Base-by-base conservation (phyloP, 2,113 vertebrate species). In the Polypterus bichir region DNA sequence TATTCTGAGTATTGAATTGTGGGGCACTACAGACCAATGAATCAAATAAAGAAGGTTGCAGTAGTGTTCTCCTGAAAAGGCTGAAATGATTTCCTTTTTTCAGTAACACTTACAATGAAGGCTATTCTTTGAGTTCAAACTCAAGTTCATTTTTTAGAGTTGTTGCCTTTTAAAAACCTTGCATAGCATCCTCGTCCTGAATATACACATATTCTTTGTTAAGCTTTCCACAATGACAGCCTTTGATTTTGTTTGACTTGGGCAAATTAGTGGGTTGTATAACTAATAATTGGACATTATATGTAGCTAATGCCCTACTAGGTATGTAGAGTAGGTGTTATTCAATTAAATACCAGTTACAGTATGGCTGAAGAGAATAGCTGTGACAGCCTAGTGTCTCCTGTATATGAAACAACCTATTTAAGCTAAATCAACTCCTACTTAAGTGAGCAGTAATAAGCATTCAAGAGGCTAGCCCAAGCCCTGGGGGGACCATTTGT, bases 351-450 rank as follows among this genome's bases (percentile, higher is more conserved):
- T 75, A 68, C 75, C 68, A 69, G 79, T 86, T 86, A 84, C 79
- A 80, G 79, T 73, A 80, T 79, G 63, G 74, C 78, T 82, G 76
- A 73, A 68, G 83, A 82, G 79, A 87, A 78, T 68, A 69, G 78
- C 71, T 65, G 77, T 81, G 81, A 81, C 89, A 87, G 82, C 71
- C 60, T 74, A 71, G 60, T 84, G 79, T 86, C 82, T 87, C 79
- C 75, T 83, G 87, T 86, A 76, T 87, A 79, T 88, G 86, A 86
- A 93, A 92, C 89, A 92, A 88, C 85, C 85, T 89, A 86, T 89
- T 92, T 89, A 89, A 92, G 89, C 88, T 88, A 91, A 92, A 93
- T 89, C 89, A 91, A 81, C 88, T 90, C 84, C 87, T 89, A 86
- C 87, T 94, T 90, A 94, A 94, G 87, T 89, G 86, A 77, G 77